Conservation (phyloP, 2,888 invertebrate species). For the Ormyrus rosae region DNA sequence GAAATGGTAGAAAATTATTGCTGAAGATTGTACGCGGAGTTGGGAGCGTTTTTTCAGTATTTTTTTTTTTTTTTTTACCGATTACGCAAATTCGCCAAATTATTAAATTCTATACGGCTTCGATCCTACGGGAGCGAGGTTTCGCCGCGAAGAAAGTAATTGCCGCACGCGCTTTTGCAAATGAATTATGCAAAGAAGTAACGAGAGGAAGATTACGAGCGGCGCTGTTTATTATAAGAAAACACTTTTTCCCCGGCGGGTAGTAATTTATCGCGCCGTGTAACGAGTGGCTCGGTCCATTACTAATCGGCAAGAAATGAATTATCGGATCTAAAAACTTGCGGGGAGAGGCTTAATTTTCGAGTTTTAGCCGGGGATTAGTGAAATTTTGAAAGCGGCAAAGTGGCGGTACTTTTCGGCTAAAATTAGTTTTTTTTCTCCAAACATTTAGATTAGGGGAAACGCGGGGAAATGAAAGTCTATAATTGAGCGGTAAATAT, state of each 20-base stretch:
- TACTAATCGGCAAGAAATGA: constrained; percentile 4
- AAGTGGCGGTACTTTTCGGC: not conserved
- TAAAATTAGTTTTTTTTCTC: constrained; percentile 19
- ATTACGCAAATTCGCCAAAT: no score
- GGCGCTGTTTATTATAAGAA: no score
- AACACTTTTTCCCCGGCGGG: no score
- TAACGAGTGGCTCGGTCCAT: not conserved
- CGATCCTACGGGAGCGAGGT: no score
- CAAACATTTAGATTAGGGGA: constrained; percentile 15
- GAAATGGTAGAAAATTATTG: no score
- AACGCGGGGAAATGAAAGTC: not conserved
- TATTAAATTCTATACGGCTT: no score
- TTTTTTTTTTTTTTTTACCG: no score
- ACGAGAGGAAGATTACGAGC: not conserved
- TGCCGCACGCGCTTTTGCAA: no score
- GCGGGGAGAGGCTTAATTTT: not conserved
- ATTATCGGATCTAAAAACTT: constrained; percentile 4
- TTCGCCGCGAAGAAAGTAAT: no score
- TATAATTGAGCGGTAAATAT: constrained; percentile 1
- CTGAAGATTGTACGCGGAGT: no score
- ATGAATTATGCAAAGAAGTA: not conserved
- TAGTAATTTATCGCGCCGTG: no score
- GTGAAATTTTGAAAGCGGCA: constrained; percentile 13
- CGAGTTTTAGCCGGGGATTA: not conserved
- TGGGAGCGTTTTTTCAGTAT: no score